Conservation (phyloP, 2,797 vertebrate species). For the Lycodopsis pacificus region DNA sequence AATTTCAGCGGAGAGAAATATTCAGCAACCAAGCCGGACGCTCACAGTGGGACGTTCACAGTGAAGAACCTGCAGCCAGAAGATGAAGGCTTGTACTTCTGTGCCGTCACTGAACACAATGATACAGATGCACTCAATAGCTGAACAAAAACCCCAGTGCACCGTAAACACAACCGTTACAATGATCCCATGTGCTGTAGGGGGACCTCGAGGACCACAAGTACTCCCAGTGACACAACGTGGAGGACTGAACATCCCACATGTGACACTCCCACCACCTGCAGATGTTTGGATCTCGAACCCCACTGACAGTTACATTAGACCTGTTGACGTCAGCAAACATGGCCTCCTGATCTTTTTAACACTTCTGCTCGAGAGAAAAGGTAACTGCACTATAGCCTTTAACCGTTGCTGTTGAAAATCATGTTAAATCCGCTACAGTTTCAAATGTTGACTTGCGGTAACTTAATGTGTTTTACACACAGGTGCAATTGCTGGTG, state of each 20-base stretch:
- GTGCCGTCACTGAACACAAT: slow-evolving; percentile 52
- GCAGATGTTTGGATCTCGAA: neutral
- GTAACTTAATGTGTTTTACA: neutral
- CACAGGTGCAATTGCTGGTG: slow-evolving; percentile 28
- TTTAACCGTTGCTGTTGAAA: no score
- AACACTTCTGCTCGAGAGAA: no score
- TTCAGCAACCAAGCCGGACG: slow-evolving; percentile 30
- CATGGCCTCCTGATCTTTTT: neutral
- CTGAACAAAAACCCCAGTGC: slow-evolving; percentile 42
- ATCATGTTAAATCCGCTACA: no score
- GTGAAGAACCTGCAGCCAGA: no score
- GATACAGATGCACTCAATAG: neutral
- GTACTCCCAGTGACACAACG: neutral
- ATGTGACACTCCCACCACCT: neutral
- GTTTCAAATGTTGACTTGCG: no score
- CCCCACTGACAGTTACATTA: neutral
- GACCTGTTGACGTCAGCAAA: neutral
- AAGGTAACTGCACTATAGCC: no score
- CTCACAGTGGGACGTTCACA: slow-evolving; percentile 48
- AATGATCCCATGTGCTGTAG: slow-evolving; percentile 6
- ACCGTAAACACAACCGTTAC: neutral
- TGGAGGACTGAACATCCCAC: neutral
- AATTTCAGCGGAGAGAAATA: slow-evolving; percentile 28
- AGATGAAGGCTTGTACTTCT: slow-evolving; percentile 53
- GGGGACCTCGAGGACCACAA: slow-evolving; percentile 16